Percentiles rank a stretch among this genome's conserved stretches.
Evolutionary conservation across 2,888 invertebrate species (phyloP).

Genomic region (Ormyrus pomaceus): DNA sequence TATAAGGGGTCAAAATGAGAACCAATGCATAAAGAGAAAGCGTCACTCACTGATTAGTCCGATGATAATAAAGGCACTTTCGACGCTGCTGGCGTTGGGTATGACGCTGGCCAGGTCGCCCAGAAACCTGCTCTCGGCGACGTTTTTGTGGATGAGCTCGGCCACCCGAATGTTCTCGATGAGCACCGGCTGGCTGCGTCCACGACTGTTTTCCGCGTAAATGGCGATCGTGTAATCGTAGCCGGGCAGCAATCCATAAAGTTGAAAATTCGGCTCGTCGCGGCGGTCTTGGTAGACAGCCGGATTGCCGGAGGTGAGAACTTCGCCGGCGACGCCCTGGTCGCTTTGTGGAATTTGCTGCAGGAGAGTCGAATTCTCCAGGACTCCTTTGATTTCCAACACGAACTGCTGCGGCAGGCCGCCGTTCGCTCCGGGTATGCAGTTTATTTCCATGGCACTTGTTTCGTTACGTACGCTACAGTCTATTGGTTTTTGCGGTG

Average conservation of each 20-base stretch:
- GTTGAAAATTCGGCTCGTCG: conserved; percentile 81
- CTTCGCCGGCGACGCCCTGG: conserved; percentile 64
- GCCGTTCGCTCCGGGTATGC: conserved; percentile 88
- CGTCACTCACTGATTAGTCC: conserved; percentile 69
- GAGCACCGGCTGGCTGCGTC: conserved; percentile 85
- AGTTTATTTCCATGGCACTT: conserved; percentile 82
- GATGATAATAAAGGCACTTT: conserved; percentile 69
- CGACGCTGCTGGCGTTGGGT: conserved; percentile 60
- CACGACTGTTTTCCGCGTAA: conserved; percentile 89
- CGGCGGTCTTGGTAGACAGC: conserved; percentile 71
- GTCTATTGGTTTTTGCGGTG: conserved; percentile 86
- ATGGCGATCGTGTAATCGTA: conserved; percentile 87
- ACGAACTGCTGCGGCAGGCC: conserved; percentile 89
- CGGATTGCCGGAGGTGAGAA: conserved; percentile 60
- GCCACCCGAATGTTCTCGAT: conserved; percentile 80
- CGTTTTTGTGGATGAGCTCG: conserved; percentile 64
- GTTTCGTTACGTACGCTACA: conserved; percentile 85
- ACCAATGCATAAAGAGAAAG: neutral
- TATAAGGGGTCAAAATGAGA: neutral
- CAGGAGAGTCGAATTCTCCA: conserved; percentile 65
- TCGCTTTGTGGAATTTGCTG: conserved; percentile 68
- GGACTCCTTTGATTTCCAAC: conserved; percentile 80
- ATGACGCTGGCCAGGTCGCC: conserved; percentile 69
- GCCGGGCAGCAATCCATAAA: conserved; percentile 86
- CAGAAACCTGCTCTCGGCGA: conserved; percentile 63